phyloP scores from a whole-genome alignment of 1,140 invertebrate species.

The Bombus huntii region DNA sequence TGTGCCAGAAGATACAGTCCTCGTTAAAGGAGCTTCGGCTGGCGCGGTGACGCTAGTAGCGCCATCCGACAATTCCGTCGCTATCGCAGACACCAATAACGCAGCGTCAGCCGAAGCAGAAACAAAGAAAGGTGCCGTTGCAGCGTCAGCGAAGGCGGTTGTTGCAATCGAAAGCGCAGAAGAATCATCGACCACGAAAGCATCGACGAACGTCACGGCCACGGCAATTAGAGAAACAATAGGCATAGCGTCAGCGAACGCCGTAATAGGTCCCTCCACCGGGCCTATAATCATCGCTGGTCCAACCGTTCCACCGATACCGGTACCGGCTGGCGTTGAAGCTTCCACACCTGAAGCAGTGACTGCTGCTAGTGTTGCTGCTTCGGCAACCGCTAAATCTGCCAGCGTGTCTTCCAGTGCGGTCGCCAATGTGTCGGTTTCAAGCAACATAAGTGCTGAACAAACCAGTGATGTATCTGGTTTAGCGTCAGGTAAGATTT shows the following conservation, averaged over 20 bases:
- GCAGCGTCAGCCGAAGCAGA: conserved; percentile 18
- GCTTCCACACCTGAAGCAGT: background rate
- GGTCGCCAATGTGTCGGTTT: background rate
- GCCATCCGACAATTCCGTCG: conserved; percentile 20
- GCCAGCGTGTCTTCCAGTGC: background rate
- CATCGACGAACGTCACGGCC: conserved; percentile 8
- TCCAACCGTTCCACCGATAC: conserved; percentile 20
- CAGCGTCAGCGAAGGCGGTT: conserved; percentile 25
- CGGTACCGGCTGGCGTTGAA: background rate
- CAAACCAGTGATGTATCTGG: background rate
- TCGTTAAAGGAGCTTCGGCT: conserved; percentile 29
- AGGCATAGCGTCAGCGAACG: conserved; percentile 25
- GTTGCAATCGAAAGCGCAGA: conserved; percentile 36
- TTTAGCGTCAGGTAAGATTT: background rate
- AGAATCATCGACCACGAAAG: conserved; percentile 23
- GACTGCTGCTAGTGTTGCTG: background rate
- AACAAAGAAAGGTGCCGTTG: conserved; percentile 17
- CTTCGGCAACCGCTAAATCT: background rate
- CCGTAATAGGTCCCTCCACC: conserved; percentile 47
- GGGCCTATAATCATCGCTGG: conserved; percentile 41
- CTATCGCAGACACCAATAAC: background rate
- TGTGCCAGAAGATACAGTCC: conserved; percentile 8
- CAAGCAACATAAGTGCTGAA: too few species aligned
- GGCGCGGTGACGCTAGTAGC: conserved; percentile 38
- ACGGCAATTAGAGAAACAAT: conserved; percentile 28